Evolutionary conservation across 2,797 vertebrate genomes (phyloP).

Genomic region (Lepus oiostolus): DNA sequence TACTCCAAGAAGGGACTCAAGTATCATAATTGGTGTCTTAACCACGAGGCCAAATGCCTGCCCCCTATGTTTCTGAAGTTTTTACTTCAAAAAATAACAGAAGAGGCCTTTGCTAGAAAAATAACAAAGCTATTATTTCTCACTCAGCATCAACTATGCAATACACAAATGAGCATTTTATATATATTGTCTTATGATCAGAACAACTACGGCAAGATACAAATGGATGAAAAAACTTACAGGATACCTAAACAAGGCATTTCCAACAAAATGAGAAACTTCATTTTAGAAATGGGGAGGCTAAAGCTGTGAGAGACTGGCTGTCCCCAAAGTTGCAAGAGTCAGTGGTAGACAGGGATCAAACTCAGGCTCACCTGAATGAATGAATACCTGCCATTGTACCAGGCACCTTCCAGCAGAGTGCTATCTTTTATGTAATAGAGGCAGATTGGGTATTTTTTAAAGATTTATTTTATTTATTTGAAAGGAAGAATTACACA

Average conservation of each 20-base stretch:
- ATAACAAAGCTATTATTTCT: conserved; percentile 63
- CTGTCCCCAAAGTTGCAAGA: conserved; percentile 18
- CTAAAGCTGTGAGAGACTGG: conserved; percentile 4
- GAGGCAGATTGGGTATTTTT: background rate
- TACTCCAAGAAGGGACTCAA: too few species aligned
- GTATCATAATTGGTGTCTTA: too few species aligned
- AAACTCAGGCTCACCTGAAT: conserved; percentile 47
- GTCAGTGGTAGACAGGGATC: background rate
- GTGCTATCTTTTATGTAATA: conserved; percentile 45
- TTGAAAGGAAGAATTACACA: too few species aligned
- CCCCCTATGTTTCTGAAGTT: background rate
- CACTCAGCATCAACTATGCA: conserved; percentile 3
- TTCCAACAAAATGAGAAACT: conserved; percentile 50
- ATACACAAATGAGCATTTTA: background rate
- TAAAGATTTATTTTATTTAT: too few species aligned
- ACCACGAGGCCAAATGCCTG: too few species aligned
- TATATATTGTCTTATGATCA: background rate
- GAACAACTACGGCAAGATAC: conserved; percentile 42
- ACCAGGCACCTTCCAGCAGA: background rate
- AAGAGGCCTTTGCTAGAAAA: conserved; percentile 40
- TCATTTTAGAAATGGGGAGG: conserved; percentile 58
- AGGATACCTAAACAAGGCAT: background rate
- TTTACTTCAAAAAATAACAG: conserved; percentile 48
- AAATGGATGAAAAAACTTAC: conserved; percentile 39
- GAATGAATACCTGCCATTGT: background rate